Evolutionary conservation across 2,797 vertebrate genomes (phyloP).

Genomic region (Falco novaeseelandiae): DNA sequence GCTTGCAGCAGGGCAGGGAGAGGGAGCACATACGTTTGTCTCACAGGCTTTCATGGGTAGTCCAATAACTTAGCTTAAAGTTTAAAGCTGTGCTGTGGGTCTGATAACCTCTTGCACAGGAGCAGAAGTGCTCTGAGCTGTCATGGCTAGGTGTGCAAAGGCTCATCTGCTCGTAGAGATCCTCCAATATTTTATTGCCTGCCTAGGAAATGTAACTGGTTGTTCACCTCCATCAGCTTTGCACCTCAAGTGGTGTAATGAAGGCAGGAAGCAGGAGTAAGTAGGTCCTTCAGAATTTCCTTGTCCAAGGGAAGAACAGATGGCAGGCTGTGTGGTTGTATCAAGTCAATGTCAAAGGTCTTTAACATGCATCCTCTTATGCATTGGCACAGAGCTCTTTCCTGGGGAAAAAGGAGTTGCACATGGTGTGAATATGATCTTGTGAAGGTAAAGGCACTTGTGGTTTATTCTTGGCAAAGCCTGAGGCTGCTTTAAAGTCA

Average conservation of each 20-base stretch:
- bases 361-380: not conserved
- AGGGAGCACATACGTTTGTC: accelerated
- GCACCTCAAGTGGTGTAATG: not conserved
- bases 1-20: accelerated
- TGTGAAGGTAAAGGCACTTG: not conserved
- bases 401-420: not conserved
- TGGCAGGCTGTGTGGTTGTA: not conserved
- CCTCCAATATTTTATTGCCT: not conserved
- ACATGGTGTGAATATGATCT: not conserved
- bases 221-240: not conserved
- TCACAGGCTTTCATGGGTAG: not conserved
- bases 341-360: not conserved
- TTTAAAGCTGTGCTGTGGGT: not conserved
- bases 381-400: not conserved
- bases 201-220: not conserved
- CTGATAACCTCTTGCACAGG: not conserved
- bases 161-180: not conserved
- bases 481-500: not conserved
- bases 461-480: not conserved
- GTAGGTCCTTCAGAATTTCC: not conserved
- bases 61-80: not conserved
- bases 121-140: not conserved
- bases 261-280: not conserved
- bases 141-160: not conserved
- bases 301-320: not conserved